Percentiles rank a stretch among this genome's conserved stretches.
phyloP scores from a whole-genome alignment of 2,113 vertebrate genomes.

The Chlorodrepanis virens region DNA sequence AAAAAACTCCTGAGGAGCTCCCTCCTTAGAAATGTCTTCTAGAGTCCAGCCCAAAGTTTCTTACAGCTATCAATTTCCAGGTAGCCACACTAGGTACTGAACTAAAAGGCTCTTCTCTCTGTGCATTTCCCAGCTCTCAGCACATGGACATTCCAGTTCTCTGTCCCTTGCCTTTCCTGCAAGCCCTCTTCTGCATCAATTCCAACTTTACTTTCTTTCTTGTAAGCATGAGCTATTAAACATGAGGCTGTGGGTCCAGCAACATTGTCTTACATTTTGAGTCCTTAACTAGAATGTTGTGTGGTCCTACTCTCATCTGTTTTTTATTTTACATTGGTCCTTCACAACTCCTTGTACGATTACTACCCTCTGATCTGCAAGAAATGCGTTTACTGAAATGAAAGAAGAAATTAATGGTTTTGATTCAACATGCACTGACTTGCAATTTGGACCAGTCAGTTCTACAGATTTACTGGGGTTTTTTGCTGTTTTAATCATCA shows the following conservation, averaged over 20 bases:
- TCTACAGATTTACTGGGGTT: not conserved
- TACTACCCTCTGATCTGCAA: not conserved
- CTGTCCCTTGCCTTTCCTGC: not conserved
- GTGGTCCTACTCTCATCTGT: not conserved
- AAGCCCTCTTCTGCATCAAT: not conserved
- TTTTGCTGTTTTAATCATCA: not conserved
- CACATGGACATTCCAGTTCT: not conserved
- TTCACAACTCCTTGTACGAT: not conserved
- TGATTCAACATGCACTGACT: not conserved
- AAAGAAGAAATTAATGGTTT: not conserved
- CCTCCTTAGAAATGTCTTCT: not conserved
- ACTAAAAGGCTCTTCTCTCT: not conserved
- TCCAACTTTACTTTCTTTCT: not conserved
- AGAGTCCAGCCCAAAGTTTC: not conserved
- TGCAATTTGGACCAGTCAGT: not conserved
- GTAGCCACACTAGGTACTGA: not conserved
- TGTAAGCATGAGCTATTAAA: not conserved
- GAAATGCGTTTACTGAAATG: not conserved
- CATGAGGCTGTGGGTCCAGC: not conserved
- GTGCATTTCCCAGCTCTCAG: not conserved
- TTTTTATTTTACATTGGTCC: not conserved
- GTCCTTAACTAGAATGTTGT: not conserved
- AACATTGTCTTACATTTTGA: not conserved
- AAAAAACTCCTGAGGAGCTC: not conserved
- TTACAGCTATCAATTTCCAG: not conserved